These are phyloP conservation scores for Ypsolopha sequella DNA, from an alignment of 2,888 invertebrate genomes.

Conservation along the genomic window DNA sequence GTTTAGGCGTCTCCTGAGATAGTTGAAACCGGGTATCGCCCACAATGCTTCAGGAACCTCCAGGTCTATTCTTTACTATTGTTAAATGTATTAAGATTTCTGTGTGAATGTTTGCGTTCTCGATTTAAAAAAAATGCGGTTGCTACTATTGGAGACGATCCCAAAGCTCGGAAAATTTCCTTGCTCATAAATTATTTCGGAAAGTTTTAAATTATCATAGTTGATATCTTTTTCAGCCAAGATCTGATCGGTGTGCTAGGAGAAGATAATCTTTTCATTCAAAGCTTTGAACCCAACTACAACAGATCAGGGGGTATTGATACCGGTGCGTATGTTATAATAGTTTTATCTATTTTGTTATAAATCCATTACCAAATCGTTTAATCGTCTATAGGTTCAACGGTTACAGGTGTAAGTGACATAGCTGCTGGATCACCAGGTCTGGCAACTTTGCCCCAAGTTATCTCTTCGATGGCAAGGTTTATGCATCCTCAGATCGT, in stretches of 20 bases:
- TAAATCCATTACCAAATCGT: neutral
- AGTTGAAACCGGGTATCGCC: no score
- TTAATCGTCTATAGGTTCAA: no score
- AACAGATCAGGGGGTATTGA: slow-evolving; percentile 56
- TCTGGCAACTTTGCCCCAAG: slow-evolving; percentile 58
- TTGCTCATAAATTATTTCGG: neutral
- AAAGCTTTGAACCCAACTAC: slow-evolving; percentile 63
- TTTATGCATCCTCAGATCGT: slow-evolving; percentile 54
- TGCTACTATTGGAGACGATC: no score
- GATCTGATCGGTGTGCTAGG: slow-evolving; percentile 67
- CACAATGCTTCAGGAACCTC: no score
- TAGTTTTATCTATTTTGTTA: neutral
- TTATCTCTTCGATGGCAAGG: slow-evolving; percentile 65
- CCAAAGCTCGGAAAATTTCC: neutral
- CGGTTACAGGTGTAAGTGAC: slow-evolving; percentile 40
- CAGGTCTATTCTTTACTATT: no score
- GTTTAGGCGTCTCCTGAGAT: no score
- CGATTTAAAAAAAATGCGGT: no score
- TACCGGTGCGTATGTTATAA: slow-evolving; percentile 28
- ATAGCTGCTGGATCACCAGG: slow-evolving; percentile 58
- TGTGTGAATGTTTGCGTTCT: neutral
- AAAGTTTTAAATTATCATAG: no score
- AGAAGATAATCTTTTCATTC: slow-evolving; percentile 63
- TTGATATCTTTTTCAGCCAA: slow-evolving; percentile 25
- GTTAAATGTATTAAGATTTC: no score